Base-by-base conservation (phyloP, 2,797 vertebrate species). In the Acrocephalus scirpaceus region DNA sequence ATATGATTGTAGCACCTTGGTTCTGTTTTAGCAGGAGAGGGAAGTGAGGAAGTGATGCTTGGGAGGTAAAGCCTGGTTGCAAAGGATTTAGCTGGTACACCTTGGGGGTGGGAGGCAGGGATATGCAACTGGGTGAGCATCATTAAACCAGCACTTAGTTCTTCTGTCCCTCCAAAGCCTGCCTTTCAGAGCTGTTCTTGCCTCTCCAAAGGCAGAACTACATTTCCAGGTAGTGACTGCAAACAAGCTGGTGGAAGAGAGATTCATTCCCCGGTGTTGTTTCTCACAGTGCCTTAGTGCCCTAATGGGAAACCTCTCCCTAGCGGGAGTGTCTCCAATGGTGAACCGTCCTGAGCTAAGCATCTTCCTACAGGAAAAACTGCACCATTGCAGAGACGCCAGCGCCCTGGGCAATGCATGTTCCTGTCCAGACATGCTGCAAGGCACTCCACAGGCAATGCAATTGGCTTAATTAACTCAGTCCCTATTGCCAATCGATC, bases 401-500 rank as follows among this genome's bases (percentile, higher is more conserved):
- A 51, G 40, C 2, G 29, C 94, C 89, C 4, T 13, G 74, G 83
- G 96, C 90, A 13, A 5, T 4, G 77, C 30, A 34, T 2, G 13
- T 58, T 96, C 94, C 88, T 96, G 95, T 80, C 56, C 77, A 77
- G 95, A 53, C 96, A 82, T 0, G 94, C 90, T 92, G 66, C 40
- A 5, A 96, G 88, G 88, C 86, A 72, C 88, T 94, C 74, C 74
- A 42, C 79, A 74, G 73, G 67, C 88, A 90, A 10, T 5, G 61
- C 72, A 88, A 87, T 53, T 40, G 21, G 67, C 60, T 74, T 93
- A 76, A 92, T 96, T 87, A 96, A 61, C 19, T 0, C 1, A 18
- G 74, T 95, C 62, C 73, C 29, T 71, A 77, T 92, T 95, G 79
- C 93, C 16, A 95, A 85, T 96, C 69, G 2, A 82, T 94, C 92